Evolutionary conservation across 1,140 invertebrate genomes (phyloP), one percentile per base, ranked within the genome.

Genomic region (Dryas iulia): DNA sequence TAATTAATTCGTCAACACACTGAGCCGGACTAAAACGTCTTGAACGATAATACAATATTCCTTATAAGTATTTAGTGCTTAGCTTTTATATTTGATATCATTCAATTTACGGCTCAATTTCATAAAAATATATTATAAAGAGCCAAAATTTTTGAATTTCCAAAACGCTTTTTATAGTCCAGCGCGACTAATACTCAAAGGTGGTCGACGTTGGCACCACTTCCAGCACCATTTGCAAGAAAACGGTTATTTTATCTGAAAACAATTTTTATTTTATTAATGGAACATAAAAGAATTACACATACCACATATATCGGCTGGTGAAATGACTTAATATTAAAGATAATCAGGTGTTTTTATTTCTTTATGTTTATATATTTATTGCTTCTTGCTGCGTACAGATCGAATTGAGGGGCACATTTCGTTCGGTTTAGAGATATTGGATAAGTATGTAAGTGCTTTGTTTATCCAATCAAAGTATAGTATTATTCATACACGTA

Each of bases 191-290:
- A 72, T 93, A 95, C 84, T 95, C 94, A 78, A 95, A 95, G 73
- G 95, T 95, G 69, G 95, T 95, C 72, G 96, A 95, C 12, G 97
- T 97, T 72, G 97, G 97, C 61, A 97, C 97, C 71, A 98, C 97
- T 92, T 98, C 96, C 82, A 98, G 92, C 75, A 98, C 92, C 93
- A 98, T 95, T 93, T 98, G 97, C 80, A 97, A 94, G 92, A 98
- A 98, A 73, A 96, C 95, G 69, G 97, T 98, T 72, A 98, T 94
- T 84, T 95, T 95, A 91, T 97, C 97, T 98, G 94, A 24, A 94
- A 89, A 90, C 79, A 80, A 67, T 14, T 1, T 14, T 7, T 31
- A 10, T 39, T 18, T 4, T 1, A 3, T 28, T 28, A 47, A 18
- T 14, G 10, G 8, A 47, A 47, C 18, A 0, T 8, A 47, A n/a